A percentile compares a stretch with the other conserved stretches of the same genome.
Evolutionary conservation across 2,888 invertebrate species (phyloP).

Genomic region (Adela reaumurella): DNA sequence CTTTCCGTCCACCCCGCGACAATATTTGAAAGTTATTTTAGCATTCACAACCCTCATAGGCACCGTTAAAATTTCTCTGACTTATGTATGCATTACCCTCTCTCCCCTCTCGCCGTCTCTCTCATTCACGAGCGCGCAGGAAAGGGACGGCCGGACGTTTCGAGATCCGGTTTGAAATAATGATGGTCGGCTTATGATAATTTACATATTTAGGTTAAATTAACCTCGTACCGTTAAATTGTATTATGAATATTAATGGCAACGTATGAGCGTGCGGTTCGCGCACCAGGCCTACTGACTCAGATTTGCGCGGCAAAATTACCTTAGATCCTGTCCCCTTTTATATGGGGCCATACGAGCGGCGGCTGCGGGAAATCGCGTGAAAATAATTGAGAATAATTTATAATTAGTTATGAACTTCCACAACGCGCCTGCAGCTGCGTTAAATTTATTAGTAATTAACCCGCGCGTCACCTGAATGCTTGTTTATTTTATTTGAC

Average conservation of each 20-base stretch:
- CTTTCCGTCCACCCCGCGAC: slow-evolving; percentile 56
- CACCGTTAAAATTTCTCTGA: slow-evolving; percentile 55
- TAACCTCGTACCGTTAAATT: slow-evolving; percentile 55
- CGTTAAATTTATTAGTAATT: no score
- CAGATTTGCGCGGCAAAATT: not conserved
- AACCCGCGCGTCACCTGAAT: no score
- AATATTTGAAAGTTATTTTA: slow-evolving; percentile 59
- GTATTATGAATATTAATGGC: slow-evolving; percentile 57
- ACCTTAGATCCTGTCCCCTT: not conserved
- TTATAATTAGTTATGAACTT: no score
- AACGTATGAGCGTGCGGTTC: slow-evolving; percentile 22
- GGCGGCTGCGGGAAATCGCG: no score
- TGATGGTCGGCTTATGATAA: slow-evolving; percentile 58
- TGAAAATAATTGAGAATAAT: no score
- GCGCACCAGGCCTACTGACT: not conserved
- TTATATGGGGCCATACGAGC: not conserved
- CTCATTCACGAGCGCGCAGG: slow-evolving; percentile 11
- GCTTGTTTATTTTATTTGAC: no score
- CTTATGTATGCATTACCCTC: slow-evolving; percentile 56
- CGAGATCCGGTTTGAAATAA: slow-evolving; percentile 48
- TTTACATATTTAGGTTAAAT: slow-evolving; percentile 59
- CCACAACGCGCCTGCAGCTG: no score
- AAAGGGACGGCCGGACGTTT: slow-evolving; percentile 33
- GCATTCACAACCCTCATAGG: slow-evolving; percentile 57
- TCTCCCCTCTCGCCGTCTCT: slow-evolving; percentile 16